A percentile compares a stretch with the other conserved stretches of the same genome.
Evolutionary conservation across 2,888 invertebrate genomes (phyloP).

Genomic region (Podotricha telesiphe): DNA sequence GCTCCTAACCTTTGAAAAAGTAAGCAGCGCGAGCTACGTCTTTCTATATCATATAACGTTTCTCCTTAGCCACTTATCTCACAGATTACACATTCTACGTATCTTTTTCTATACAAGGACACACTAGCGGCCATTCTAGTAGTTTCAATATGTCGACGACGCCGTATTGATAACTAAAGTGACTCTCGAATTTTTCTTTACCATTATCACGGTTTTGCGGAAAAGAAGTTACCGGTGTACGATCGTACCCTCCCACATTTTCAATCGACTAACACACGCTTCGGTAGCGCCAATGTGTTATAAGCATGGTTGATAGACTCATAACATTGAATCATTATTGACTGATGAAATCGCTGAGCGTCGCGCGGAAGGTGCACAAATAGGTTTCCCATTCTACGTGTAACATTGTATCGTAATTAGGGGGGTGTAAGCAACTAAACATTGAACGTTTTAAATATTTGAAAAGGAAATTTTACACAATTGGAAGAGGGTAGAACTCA

Average conservation of each 20-base stretch:
- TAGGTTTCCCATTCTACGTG: slow-evolving; percentile 47
- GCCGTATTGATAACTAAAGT: slow-evolving; percentile 54
- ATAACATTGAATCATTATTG: slow-evolving; percentile 67
- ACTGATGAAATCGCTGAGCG: slow-evolving; percentile 62
- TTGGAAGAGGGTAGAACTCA: not conserved
- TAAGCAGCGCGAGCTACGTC: not conserved
- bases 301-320: slow-evolving; percentile 50
- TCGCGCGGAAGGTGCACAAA: slow-evolving; percentile 56
- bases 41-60: slow-evolving; percentile 12
- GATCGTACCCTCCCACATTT: slow-evolving; percentile 70
- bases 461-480: not conserved
- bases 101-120: slow-evolving; percentile 47
- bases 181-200: slow-evolving; percentile 63
- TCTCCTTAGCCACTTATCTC: slow-evolving; percentile 41
- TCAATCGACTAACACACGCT: slow-evolving; percentile 53
- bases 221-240: slow-evolving; percentile 80
- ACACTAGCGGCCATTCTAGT: slow-evolving; percentile 46
- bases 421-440: not conserved
- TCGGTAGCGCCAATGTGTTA: slow-evolving; percentile 37
- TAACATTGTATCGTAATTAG: slow-evolving; percentile 41
- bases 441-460: slow-evolving; percentile 10
- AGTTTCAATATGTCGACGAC: slow-evolving; percentile 53
- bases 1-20: not conserved
- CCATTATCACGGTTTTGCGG: slow-evolving; percentile 71
- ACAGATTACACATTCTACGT: slow-evolving; percentile 48